A percentile compares a stretch with the other conserved stretches of the same genome.
These are phyloP conservation scores for Ornithoptera alexandrae DNA, from an alignment of 2,888 invertebrate species.

Conservation along the genomic window DNA sequence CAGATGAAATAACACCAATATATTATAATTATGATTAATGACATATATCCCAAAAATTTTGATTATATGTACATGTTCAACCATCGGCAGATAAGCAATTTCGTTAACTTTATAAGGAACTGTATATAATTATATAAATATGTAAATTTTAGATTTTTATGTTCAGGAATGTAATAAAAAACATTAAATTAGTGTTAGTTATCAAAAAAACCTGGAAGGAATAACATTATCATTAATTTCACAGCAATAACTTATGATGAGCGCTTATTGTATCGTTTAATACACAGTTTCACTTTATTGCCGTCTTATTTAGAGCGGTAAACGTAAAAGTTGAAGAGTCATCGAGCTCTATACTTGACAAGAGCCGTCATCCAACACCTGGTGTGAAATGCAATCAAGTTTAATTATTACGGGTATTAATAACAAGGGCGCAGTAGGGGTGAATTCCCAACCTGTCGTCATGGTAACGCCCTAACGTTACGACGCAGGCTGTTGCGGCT, in stretches of 20 bases:
- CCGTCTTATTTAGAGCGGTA: slow-evolving; percentile 35
- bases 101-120: background rate
- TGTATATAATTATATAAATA: background rate
- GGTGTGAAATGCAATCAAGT: slow-evolving; percentile 80
- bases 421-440: slow-evolving; percentile 77
- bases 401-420: slow-evolving; percentile 80
- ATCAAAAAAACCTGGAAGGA: background rate
- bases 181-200: background rate
- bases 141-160: background rate
- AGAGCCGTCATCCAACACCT: slow-evolving; percentile 74
- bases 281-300: slow-evolving; percentile 32
- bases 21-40: no score
- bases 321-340: slow-evolving; percentile 41
- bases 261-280: slow-evolving; percentile 12
- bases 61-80: no score
- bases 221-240: background rate
- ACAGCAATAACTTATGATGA: slow-evolving; percentile 25
- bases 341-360: slow-evolving; percentile 55
- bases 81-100: background rate
- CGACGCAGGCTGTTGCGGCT: slow-evolving; percentile 65
- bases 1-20: background rate
- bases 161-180: background rate
- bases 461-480: slow-evolving; percentile 70
- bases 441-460: slow-evolving; percentile 60
- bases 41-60: no score